Percentiles rank a stretch among this genome's conserved stretches.
Conservation (phyloP, 1,140 invertebrate species). For the Microplitis mediator region DNA sequence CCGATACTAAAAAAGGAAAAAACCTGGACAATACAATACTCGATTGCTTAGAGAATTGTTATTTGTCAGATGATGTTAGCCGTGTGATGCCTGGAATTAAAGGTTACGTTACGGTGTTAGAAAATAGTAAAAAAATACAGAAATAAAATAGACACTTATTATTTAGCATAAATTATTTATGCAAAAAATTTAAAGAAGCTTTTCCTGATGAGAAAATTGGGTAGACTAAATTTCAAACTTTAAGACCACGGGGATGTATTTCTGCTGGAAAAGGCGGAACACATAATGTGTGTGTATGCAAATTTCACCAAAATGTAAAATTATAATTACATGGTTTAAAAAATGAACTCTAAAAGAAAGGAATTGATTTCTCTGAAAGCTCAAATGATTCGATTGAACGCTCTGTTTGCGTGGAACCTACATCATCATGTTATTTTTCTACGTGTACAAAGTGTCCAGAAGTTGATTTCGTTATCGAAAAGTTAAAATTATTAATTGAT, state of each 20-base stretch:
- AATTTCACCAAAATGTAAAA: slow-evolving; percentile 18
- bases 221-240: slow-evolving; percentile 2
- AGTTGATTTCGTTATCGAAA: not conserved
- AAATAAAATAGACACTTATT: slow-evolving; percentile 17
- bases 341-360: slow-evolving; percentile 3
- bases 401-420: not conserved
- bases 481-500: not conserved
- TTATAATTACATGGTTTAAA: slow-evolving; percentile 5
- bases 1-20: not conserved
- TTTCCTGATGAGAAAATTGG: slow-evolving; percentile 11
- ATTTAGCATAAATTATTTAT: slow-evolving; percentile 1
- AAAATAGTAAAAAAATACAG: not conserved
- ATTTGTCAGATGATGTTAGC: slow-evolving; percentile 4
- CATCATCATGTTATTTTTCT: not conserved
- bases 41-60: slow-evolving; percentile 7
- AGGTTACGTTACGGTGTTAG: slow-evolving; percentile 10
- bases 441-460: not conserved
- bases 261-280: not conserved
- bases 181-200: slow-evolving; percentile 13
- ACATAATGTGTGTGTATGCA: slow-evolving; percentile 1
- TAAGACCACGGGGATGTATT: slow-evolving; percentile 16
- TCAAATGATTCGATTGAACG: not conserved
- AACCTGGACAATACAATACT: not conserved
- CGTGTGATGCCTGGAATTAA: slow-evolving; percentile 20
- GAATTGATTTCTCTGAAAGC: not conserved